These are phyloP conservation scores for Streblospio benedicti DNA, from an alignment of 1,140 invertebrate genomes.

Conservation along the genomic window DNA sequence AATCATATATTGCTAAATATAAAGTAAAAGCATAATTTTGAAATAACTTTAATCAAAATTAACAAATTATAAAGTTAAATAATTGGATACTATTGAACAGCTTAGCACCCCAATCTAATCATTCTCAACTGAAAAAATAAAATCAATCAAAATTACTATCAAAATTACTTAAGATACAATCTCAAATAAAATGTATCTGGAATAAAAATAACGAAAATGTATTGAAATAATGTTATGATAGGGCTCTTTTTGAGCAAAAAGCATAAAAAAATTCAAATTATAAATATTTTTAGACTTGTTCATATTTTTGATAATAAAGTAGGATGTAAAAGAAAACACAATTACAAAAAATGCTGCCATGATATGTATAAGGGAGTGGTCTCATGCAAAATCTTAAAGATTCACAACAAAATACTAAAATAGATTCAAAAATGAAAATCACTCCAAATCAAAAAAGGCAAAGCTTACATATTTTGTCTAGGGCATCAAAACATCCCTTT, in stretches of 20 bases:
- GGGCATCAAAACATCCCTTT: slow-evolving; percentile 49
- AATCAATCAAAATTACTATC: background rate
- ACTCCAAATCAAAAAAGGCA: slow-evolving; percentile 10
- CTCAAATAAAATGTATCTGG: background rate
- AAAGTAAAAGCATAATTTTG: background rate
- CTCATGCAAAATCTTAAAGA: too few species aligned
- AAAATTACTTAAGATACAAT: background rate
- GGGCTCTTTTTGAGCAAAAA: too few species aligned
- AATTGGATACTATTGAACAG: slow-evolving; percentile 9
- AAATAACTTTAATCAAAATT: background rate
- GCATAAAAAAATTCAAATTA: too few species aligned
- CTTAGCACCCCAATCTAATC: slow-evolving; percentile 35
- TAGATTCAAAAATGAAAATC: background rate
- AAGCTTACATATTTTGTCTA: slow-evolving; percentile 52
- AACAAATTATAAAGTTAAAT: background rate
- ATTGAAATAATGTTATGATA: too few species aligned
- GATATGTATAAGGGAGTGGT: background rate
- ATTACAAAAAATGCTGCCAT: background rate
- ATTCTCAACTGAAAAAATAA: slow-evolving; percentile 31
- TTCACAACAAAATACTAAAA: background rate
- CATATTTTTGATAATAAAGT: too few species aligned
- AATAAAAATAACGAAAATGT: background rate
- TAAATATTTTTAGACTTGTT: too few species aligned
- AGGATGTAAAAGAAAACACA: too few species aligned
- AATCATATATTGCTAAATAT: background rate